Conservation (phyloP, 2,888 invertebrate species). For the Tortrix viridana region DNA sequence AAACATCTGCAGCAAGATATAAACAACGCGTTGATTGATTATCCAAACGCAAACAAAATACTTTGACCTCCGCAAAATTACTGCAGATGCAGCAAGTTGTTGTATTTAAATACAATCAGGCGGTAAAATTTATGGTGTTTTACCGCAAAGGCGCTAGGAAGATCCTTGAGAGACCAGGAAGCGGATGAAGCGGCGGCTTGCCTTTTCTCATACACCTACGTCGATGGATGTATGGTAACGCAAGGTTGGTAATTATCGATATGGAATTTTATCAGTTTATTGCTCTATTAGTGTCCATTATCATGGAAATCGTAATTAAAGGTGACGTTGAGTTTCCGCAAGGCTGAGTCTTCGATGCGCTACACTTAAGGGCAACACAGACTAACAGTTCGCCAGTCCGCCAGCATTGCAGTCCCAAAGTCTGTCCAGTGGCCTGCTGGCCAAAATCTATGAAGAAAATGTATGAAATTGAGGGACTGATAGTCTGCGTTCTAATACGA, state of each 20-base stretch:
- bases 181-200: constrained; percentile 31
- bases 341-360: background rate
- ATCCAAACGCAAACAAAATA: constrained; percentile 20
- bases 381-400: too few species aligned
- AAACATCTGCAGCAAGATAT: background rate
- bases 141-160: constrained; percentile 42
- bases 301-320: background rate
- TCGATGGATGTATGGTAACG: constrained; percentile 28
- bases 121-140: constrained; percentile 22
- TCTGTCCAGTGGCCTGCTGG: too few species aligned
- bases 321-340: background rate
- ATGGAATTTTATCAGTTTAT: constrained; percentile 11
- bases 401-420: too few species aligned
- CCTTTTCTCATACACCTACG: constrained; percentile 15
- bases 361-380: too few species aligned
- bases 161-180: constrained; percentile 51
- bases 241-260: constrained; percentile 22
- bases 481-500: too few species aligned
- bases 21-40: background rate
- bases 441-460: too few species aligned
- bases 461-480: too few species aligned
- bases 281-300: constrained; percentile 1
- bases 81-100: background rate
- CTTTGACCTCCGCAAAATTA: background rate
- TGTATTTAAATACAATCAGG: constrained; percentile 7